Base-by-base conservation (phyloP, 1,140 invertebrate genomes). In the Ceratina japonica region DNA sequence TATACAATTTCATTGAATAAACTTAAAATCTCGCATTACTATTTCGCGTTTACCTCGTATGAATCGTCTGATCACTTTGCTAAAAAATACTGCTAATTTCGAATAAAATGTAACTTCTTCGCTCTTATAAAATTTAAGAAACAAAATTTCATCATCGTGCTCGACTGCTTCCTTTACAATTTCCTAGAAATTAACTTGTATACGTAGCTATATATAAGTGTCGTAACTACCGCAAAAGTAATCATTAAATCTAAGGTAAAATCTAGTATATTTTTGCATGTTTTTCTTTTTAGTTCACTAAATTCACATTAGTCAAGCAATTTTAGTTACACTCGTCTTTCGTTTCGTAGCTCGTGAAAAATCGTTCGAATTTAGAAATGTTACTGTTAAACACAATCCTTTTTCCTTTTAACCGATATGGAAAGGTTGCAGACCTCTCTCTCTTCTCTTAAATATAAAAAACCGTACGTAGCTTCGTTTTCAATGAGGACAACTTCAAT, bases 311-410 rank as follows among this genome's bases (percentile, higher is more conserved):
- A 54, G 49, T 64, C 59, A 78, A 78, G 69, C 75, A 63, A 16
- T 24, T 72, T 54, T 62, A 62, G 27, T 63, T 63, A 72, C 27
- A 71, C 62, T 54, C 62, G 27, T 63, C 12, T 72, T 78, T 58
- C 44, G 52, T 63, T 63, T 72, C 18, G 68, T 77, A 54, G 44
- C 72, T 78, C 31, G 75, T 78, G 74, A 78, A 78, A 78, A 78
- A 78, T 63, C 37, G 44, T 72, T 63, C 63, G 72, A 63, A 31
- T 72, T 64, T 78, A 72, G 49, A 54, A 59, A 62, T 64, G 54
- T 78, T 72, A 63, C 59, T 78, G 12, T 10, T 69, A 64, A 78
- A 72, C 16, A n/a, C 16, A 20, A 63, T 61, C 18, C 20, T 72
- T 24, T 27, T 54, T 31, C 16, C 72, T 72, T 49, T 3, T 72